phyloP scores from a whole-genome alignment of 2,888 invertebrate species.

The Lymantria dispar region DNA sequence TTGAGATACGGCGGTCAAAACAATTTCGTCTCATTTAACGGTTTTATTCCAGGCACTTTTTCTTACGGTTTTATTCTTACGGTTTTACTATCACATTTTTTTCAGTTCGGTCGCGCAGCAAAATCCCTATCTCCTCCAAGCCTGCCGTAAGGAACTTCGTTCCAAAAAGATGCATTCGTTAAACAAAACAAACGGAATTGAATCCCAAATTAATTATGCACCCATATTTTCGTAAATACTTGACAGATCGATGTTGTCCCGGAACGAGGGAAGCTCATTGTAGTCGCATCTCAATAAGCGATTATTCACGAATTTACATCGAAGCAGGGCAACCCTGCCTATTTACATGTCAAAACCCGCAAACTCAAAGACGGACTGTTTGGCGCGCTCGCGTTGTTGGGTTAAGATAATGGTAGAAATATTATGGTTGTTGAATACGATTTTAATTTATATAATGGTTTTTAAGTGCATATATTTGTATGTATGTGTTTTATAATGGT shows the following conservation, averaged over 20 bases:
- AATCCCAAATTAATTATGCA: slow-evolving; percentile 30
- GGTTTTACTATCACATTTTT: too few species aligned
- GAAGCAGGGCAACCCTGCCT: slow-evolving; percentile 42
- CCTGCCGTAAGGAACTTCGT: too few species aligned
- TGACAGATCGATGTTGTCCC: slow-evolving; percentile 36
- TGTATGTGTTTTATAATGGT: too few species aligned
- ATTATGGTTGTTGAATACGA: neutral
- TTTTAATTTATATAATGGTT: neutral
- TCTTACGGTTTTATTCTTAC: too few species aligned
- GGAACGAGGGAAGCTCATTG: slow-evolving; percentile 53
- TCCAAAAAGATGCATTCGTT: slow-evolving; percentile 8
- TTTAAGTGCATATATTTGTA: too few species aligned
- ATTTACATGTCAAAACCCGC: slow-evolving; percentile 68
- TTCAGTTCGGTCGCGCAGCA: too few species aligned
- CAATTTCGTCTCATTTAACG: too few species aligned
- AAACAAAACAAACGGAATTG: slow-evolving; percentile 1
- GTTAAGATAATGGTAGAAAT: slow-evolving; percentile 23
- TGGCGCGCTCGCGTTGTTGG: slow-evolving; percentile 10
- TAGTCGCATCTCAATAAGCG: slow-evolving; percentile 64
- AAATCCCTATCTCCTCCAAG: too few species aligned
- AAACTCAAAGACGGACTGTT: slow-evolving; percentile 37
- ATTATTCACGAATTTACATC: slow-evolving; percentile 74
- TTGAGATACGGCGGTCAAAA: too few species aligned
- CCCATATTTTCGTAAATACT: slow-evolving; percentile 25
- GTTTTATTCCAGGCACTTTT: too few species aligned